Conservation (phyloP, 2,888 invertebrate species). For the Therioaphis trifolii region DNA sequence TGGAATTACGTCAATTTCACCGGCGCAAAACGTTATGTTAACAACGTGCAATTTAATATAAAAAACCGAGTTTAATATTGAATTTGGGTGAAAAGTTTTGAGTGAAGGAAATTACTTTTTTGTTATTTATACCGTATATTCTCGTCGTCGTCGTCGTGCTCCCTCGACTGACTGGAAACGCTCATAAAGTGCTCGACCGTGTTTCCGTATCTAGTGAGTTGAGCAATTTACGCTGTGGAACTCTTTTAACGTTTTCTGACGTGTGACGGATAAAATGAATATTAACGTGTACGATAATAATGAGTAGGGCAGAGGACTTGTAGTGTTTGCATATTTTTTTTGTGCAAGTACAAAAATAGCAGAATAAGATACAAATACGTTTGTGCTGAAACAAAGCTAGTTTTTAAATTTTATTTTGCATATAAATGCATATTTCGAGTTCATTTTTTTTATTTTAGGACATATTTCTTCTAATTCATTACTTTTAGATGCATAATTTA, state of each 20-base stretch:
- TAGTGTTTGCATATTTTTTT: too few species aligned
- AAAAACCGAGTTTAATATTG: background rate
- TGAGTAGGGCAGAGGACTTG: too few species aligned
- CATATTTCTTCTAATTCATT: too few species aligned
- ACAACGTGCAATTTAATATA: background rate
- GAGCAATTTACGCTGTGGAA: background rate
- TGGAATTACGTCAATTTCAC: background rate
- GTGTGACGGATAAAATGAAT: too few species aligned
- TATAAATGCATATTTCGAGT: too few species aligned
- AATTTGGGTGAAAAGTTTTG: conserved; percentile 4
- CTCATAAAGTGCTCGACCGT: conserved; percentile 35
- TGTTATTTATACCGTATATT: background rate
- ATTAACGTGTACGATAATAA: too few species aligned
- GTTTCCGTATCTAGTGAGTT: background rate
- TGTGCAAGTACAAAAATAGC: too few species aligned
- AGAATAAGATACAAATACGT: too few species aligned
- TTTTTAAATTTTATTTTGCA: too few species aligned
- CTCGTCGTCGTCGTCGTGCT: background rate
- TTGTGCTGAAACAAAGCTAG: too few species aligned
- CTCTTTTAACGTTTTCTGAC: background rate
- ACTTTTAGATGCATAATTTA: too few species aligned
- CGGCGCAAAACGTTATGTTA: background rate
- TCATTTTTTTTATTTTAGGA: too few species aligned
- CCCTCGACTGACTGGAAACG: background rate
- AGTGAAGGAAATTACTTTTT: background rate